Evolutionary conservation across 2,113 vertebrate genomes (phyloP), one percentile per base, ranked within the genome.

Genomic region (Prietella phreatophila): DNA sequence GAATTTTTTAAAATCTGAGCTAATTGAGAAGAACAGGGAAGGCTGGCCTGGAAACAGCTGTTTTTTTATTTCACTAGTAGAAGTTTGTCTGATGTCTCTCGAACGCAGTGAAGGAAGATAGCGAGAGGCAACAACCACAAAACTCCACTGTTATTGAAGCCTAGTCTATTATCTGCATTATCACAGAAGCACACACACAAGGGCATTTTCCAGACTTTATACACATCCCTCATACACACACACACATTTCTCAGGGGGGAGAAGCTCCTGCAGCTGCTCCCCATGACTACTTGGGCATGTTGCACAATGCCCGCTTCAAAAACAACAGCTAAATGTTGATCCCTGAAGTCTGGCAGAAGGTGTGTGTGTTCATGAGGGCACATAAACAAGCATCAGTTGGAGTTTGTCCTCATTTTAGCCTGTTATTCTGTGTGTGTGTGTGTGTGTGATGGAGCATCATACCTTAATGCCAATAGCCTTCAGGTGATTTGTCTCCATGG

Each of bases 401-500:
- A 91, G 94, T 91, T 92, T 92, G 93, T 92, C 95, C 94, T 94
- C 94, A 83, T 94, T 96, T 95, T 94, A 84, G 60, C 65, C 65
- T 81, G 65, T 5, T 53, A 25, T 61, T 75, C 53, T 50, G 27
- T 50, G 69, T 76, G 50, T 89, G 80, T 75, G 81, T 87, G 83
- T 76, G 83, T 33, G 55, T 95, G 30, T 30, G 65, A 55, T 67
- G 39, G 63, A 71, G 80, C 89, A 92, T 96, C 95, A 95, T 95
- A 94, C 94, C 92, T 95, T 95, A 95, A 96, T 88, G 85, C 89
- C 96, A 95, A 95, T 95, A 95, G 88, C 96, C 96, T 89, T 82
- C 96, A 96, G 96, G 95, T 97, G 96, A 96, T 95, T 96, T 95
- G 96, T 96, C 95, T 96, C 96, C 96, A 96, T 96, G 84, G 89